Base-by-base conservation (phyloP, 2,113 vertebrate genomes). In the Semnornis frantzii region DNA sequence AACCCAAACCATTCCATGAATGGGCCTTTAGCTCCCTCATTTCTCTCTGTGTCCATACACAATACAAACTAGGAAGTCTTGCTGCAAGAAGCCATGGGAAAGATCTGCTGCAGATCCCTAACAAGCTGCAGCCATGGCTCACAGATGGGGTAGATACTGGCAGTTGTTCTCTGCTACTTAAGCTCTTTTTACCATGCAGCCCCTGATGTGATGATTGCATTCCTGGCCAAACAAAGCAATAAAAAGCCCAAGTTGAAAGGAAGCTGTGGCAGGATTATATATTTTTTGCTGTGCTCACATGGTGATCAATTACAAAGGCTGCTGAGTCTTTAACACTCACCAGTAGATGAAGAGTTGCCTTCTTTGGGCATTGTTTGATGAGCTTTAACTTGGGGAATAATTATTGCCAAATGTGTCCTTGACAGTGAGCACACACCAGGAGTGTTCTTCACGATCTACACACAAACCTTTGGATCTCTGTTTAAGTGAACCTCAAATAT, bases 291-390 rank as follows among this genome's bases (percentile, higher is more conserved):
- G 50, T 68, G 58, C 85, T 94, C 60, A 28, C 70, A 52, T 44
- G 82, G 71, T 95, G 92, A 83, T 95, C 88, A 92, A 95, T 96
- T 85, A 72, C 39, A 85, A 69, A 90, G 83, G 82, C 82, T 82
- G 70, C 39, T 1, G 18, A 88, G 85, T 59, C 85, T 91, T 94
- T 94, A 86, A 68, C 73, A 59, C 76, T 90, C 79, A 81, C 42
- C 66, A 85, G 76, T 85, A 90, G 82, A 90, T 86, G 84, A 90
- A 73, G 75, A 68, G 69, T 81, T 93, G 87, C 90, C 93, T 94
- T 95, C 44, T 93, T 69, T 91, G 87, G 91, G 58, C 66, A 92
- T 75, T 83, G 85, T 84, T 94, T 86, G 94, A 92, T 92, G 84
- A 83, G n/a, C 65, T 92, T 91, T 85, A 81, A 84, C 73, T 85